A percentile compares a stretch with the other conserved stretches of the same genome.
Conservation (phyloP, 2,888 invertebrate species). For the Trisateles emortualis region DNA sequence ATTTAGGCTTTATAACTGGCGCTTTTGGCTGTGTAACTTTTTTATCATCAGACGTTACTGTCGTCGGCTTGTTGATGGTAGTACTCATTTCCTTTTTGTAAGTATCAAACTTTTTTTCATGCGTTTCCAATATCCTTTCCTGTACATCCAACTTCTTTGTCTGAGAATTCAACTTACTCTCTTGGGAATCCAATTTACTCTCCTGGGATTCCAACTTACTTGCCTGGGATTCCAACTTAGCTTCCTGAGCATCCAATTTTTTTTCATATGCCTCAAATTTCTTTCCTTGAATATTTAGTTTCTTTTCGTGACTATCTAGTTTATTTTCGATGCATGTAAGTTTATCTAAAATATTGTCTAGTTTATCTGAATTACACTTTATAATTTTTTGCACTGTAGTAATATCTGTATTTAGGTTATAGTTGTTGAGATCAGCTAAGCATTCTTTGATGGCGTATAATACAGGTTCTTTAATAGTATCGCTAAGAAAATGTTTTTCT, state of each 20-base stretch:
- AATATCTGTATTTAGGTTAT: slow-evolving; percentile 52
- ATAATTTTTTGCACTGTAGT: slow-evolving; percentile 57
- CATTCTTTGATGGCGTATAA: slow-evolving; percentile 69
- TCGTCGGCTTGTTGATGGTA: neutral
- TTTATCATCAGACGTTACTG: neutral
- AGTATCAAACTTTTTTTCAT: slow-evolving; percentile 9
- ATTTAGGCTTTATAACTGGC: slow-evolving; percentile 3
- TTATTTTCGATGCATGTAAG: slow-evolving; percentile 67
- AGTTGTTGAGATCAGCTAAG: slow-evolving; percentile 58
- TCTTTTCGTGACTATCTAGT: slow-evolving; percentile 43
- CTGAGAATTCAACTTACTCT: slow-evolving; percentile 3
- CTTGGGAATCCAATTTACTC: slow-evolving; percentile 8
- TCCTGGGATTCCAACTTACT: slow-evolving; percentile 51
- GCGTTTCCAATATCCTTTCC: slow-evolving; percentile 59
- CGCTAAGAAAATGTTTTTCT: slow-evolving; percentile 68
- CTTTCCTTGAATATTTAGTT: slow-evolving; percentile 3
- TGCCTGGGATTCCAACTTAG: slow-evolving; percentile 42
- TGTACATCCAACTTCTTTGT: slow-evolving; percentile 5
- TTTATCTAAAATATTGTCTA: slow-evolving; percentile 67
- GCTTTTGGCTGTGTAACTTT: slow-evolving; percentile 15
- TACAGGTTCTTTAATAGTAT: slow-evolving; percentile 71
- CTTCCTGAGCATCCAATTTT: neutral
- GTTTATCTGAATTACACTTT: slow-evolving; percentile 59
- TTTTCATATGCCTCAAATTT: neutral
- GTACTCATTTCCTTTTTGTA: neutral